Base-by-base conservation (phyloP, 2,113 vertebrate species). In the Gulo gulo region DNA sequence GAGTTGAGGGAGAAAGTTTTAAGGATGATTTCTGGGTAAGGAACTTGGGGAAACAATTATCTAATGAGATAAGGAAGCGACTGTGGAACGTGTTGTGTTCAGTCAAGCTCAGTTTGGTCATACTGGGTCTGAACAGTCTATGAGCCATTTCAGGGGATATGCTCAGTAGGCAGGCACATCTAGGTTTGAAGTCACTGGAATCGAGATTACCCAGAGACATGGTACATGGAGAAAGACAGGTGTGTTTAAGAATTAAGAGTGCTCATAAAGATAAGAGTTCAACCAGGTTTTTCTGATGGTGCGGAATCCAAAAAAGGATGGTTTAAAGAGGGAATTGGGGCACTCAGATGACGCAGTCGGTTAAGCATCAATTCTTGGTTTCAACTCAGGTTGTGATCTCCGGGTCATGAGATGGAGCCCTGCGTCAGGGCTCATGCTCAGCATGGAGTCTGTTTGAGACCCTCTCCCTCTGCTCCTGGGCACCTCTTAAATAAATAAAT, bases 271-370 rank as follows among this genome's bases (percentile, higher is more conserved):
- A 36, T 57, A 59, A 74, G 26, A 89, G 31, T 88, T 42, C 95
- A 87, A 52, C 7, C 57, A 47, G 61, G 6, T 15, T 36, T 67
- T 34, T 67, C 61, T 23, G 24, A 65, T 67, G n/a, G 69, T 6
- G 5, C 11, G 87, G 45, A 55, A 59, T 29, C 7, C 20, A 23
- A 78, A 81, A 61, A 69, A 86, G 57, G 47, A 24, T 26, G 80
- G 20, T 83, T 88, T 69, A 10, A 55, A 84, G 63, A 76, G 10
- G 42, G 24, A 36, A n/a, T n/a, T 67, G 65, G 65, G 31, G 65
- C 16, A 7, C 65, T 7, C 16, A 67, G 65, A 67, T n/a, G 34
- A 7, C 0, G 0, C 65, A 67, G 31, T 67, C 1, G 0, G 65
- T 67, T 67, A 18, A n/a, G 65, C 65, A 0, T 67, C 7, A 1